Percentiles rank a stretch among this genome's conserved stretches.
phyloP scores from a whole-genome alignment of 2,797 vertebrate species.

The Xenentodon cancila region DNA sequence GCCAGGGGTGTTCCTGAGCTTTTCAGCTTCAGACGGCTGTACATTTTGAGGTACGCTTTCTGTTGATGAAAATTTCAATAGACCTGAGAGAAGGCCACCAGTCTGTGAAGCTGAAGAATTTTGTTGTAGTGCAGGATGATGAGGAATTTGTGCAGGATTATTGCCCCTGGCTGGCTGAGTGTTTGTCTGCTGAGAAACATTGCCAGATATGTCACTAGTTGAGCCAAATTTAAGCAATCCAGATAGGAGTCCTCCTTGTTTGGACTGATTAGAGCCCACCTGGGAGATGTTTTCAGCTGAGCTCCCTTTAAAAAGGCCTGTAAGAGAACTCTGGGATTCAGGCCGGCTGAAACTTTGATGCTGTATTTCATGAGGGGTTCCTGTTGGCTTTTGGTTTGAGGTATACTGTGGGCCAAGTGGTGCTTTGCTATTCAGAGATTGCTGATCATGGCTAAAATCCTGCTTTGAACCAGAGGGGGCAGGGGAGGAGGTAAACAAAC shows the following conservation, averaged over 20 bases:
- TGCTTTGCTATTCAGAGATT: constrained; percentile 41
- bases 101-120: constrained; percentile 47
- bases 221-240: constrained; percentile 81
- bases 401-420: constrained; percentile 34
- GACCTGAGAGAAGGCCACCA: constrained; percentile 73
- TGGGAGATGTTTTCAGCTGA: constrained; percentile 56
- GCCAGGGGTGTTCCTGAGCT: constrained; percentile 22
- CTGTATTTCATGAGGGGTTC: constrained; percentile 32
- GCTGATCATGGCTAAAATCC: constrained; percentile 40
- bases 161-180: constrained; percentile 53
- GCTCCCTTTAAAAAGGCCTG: constrained; percentile 75
- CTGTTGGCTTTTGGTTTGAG: constrained; percentile 47
- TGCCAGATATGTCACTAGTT: constrained; percentile 60
- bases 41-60: constrained; percentile 72
- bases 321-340: constrained; percentile 67
- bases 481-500: constrained; percentile 66
- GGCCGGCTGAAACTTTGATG: constrained; percentile 56
- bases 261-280: constrained; percentile 56
- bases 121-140: constrained; percentile 54
- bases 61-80: constrained; percentile 83
- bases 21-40: constrained; percentile 44
- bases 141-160: constrained; percentile 41
- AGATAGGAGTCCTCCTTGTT: constrained; percentile 80
- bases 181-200: constrained; percentile 48
- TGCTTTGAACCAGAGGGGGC: constrained; percentile 52